A percentile compares a stretch with the other conserved stretches of the same genome.
Evolutionary conservation across 2,113 vertebrate species (phyloP).

Genomic region (Boleophthalmus pectinirostris): DNA sequence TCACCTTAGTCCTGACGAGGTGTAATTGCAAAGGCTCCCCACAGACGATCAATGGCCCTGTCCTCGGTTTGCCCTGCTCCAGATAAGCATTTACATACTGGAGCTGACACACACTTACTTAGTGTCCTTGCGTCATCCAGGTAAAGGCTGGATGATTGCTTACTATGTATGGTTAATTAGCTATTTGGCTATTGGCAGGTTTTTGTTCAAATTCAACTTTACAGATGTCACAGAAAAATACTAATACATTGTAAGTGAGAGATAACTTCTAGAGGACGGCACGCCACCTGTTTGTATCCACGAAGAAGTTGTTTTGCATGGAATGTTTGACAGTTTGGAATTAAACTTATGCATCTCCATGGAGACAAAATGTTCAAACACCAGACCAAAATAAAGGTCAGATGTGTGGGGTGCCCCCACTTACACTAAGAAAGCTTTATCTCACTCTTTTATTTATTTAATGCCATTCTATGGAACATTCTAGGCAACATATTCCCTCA

Average conservation of each 20-base stretch:
- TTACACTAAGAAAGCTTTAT: too few species aligned
- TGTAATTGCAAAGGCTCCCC: constrained; percentile 55
- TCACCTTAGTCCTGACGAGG: constrained; percentile 71
- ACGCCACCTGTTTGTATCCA: background rate
- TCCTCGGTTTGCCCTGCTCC: constrained; percentile 32
- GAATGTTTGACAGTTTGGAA: too few species aligned
- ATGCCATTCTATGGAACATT: too few species aligned
- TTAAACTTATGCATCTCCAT: too few species aligned
- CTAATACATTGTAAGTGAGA: background rate
- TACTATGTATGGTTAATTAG: background rate
- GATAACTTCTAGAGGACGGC: background rate
- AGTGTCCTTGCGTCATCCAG: constrained; percentile 23
- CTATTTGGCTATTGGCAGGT: constrained; percentile 12
- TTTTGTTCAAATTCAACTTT: constrained; percentile 8
- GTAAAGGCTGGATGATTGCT: constrained; percentile 41
- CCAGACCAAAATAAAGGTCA: too few species aligned
- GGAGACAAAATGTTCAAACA: too few species aligned
- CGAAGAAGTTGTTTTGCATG: too few species aligned
- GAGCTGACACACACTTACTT: constrained; percentile 9
- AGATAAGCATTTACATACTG: constrained; percentile 40
- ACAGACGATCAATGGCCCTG: constrained; percentile 52
- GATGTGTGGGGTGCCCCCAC: too few species aligned
- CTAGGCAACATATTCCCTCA: too few species aligned
- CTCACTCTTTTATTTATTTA: too few species aligned
- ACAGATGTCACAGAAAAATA: too few species aligned